A percentile compares a stretch with the other conserved stretches of the same genome.
Evolutionary conservation across 2,113 vertebrate species (phyloP).

Genomic region (Tupaia tana): DNA sequence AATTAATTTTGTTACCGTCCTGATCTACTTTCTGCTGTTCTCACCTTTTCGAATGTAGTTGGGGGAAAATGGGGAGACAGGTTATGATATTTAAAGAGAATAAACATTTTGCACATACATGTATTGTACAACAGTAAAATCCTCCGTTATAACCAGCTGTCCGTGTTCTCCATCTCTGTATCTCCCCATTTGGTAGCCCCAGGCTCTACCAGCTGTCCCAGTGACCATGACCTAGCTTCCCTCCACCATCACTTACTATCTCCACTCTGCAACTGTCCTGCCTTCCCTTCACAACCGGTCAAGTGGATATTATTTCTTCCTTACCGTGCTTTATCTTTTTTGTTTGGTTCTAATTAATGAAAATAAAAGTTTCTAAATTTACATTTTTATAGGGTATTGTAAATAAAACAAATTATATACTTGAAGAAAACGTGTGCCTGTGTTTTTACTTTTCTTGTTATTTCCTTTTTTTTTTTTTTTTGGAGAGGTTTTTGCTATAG

Average conservation of each 20-base stretch:
- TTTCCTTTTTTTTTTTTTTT: background rate
- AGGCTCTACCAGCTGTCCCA: background rate
- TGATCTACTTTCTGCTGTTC: conserved; percentile 68
- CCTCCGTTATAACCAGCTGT: conserved; percentile 65
- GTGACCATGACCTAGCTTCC: background rate
- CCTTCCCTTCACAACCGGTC: conserved; percentile 64
- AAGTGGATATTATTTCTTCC: conserved; percentile 77
- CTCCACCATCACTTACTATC: background rate
- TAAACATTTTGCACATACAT: conserved; percentile 83
- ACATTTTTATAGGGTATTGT: conserved; percentile 90
- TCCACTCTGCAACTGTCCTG: background rate
- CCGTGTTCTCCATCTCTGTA: conserved; percentile 36
- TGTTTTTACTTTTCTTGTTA: conserved; percentile 15
- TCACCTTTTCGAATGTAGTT: conserved; percentile 74
- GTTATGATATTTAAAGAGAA: conserved; percentile 66
- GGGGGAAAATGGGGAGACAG: background rate
- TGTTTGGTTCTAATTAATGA: conserved; percentile 85
- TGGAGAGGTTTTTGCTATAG: too few species aligned
- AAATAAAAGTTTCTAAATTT: conserved; percentile 88
- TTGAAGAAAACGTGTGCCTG: conserved; percentile 65
- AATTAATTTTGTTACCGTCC: conserved; percentile 47
- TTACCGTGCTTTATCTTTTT: conserved; percentile 79
- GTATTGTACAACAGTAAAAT: conserved; percentile 76
- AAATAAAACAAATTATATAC: conserved; percentile 89
- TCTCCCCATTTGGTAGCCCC: conserved; percentile 18